These are phyloP conservation scores for Chaetorhynchus papuensis DNA, from an alignment of 2,113 vertebrate genomes.

Conservation along the genomic window DNA sequence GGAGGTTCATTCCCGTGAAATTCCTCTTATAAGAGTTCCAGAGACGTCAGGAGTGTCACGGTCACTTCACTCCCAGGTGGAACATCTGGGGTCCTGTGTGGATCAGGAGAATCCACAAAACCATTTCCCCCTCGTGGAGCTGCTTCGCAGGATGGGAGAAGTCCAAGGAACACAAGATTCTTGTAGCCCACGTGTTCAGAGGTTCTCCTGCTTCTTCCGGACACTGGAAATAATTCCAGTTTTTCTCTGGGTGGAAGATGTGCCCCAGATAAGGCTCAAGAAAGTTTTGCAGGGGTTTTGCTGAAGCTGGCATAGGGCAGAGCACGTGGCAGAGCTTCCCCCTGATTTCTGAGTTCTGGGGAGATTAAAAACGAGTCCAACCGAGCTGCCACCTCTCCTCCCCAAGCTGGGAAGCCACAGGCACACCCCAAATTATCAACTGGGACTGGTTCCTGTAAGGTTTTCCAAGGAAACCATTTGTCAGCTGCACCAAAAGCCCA, in stretches of 20 bases:
- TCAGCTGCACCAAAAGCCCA: neutral
- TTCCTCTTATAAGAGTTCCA: neutral
- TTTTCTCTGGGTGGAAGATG: neutral
- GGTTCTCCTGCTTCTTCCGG: neutral
- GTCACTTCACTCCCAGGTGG: fast-evolving
- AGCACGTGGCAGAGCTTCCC: neutral
- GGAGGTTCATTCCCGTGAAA: neutral
- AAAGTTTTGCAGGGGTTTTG: neutral
- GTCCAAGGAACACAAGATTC: fast-evolving
- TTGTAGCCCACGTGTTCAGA: fast-evolving
- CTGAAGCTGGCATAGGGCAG: neutral
- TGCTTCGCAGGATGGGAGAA: neutral
- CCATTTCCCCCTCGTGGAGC: neutral
- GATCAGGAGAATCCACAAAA: neutral
- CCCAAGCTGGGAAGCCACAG: neutral
- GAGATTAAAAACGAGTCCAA: neutral
- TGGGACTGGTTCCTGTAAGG: fast-evolving
- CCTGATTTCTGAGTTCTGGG: neutral
- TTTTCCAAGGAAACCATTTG: neutral
- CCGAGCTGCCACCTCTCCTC: neutral
- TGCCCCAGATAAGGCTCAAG: fast-evolving
- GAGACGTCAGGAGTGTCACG: fast-evolving
- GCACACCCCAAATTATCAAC: fast-evolving
- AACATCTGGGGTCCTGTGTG: fast-evolving
- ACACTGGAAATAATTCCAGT: fast-evolving